Base-by-base conservation (phyloP, 2,888 invertebrate species). In the Calliphora vomitoria region DNA sequence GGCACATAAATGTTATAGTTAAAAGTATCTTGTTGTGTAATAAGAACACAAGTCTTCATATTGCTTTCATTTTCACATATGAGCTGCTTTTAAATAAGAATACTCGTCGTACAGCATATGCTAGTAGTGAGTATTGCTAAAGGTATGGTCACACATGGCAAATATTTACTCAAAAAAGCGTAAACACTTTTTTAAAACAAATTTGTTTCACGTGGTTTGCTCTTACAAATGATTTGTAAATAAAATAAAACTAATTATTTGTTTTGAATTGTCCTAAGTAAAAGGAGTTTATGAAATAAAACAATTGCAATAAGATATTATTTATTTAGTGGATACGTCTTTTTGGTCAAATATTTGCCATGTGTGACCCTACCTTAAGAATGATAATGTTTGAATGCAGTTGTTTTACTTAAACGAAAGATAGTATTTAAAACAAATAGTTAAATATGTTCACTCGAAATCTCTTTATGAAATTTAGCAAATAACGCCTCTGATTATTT, bases 401-500 rank as follows among this genome's bases (percentile, higher is more conserved):
- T 13, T 10, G 13, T 50, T 1, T 50, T n/a, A n/a, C n/a, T n/a
- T n/a, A 50, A n/a, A 50, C n/a, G 20, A 8, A 1, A 10, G 18
- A 55, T 20, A 10, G 1, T 55, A 10, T 20, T 35, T 35, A 35
- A 55, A 10, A 55, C 18, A 10, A 55, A 10, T 8, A 18, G 11
- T 44, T 25, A 25, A 11, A 4, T 31, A 58, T 58, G 20, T 58
- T 25, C 5, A 58, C 13, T 58, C 0, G 13, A 11, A 58, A 55
- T 38, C 20, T 10, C 3, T 18, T 8, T 25, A 44, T 41, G 1
- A 31, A 60, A n/a, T 31, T 44, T 35, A 41, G 5, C 3, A 44
- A 5, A 60, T 20, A 10, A 53, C 71, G 71, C 72, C 72, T 41
- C 71, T 81, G 72, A 44, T 10, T 20, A 35, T 38, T 38, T n/a